Percentiles rank a stretch among this genome's conserved stretches.
These are phyloP conservation scores for Lanius collurio DNA, from an alignment of 2,113 vertebrate species.

Conservation along the genomic window DNA sequence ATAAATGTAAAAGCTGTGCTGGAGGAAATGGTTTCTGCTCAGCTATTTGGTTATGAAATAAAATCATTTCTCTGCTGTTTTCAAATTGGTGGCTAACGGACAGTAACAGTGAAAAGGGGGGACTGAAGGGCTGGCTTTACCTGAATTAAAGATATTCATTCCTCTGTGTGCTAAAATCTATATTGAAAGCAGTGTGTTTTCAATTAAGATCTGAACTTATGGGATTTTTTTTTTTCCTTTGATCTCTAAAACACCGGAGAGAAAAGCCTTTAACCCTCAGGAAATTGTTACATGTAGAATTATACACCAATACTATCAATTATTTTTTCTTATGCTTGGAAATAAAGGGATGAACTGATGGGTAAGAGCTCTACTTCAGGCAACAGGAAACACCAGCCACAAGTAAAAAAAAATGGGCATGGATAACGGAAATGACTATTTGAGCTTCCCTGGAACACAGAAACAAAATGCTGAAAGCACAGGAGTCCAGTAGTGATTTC, in stretches of 20 bases:
- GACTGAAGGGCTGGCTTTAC: constrained; percentile 4
- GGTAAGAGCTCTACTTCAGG: neutral
- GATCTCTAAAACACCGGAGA: neutral
- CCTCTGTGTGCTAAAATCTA: neutral
- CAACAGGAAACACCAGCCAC: neutral
- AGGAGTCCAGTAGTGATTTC: neutral
- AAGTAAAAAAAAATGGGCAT: neutral
- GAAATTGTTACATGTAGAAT: constrained; percentile 37
- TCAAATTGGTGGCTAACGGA: constrained; percentile 24
- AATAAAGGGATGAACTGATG: constrained; percentile 15
- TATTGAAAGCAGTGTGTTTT: constrained; percentile 42
- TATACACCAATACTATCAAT: constrained; percentile 5
- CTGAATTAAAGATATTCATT: constrained; percentile 39
- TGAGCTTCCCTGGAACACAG: neutral
- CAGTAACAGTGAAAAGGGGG: neutral
- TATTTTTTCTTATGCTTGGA: constrained; percentile 28
- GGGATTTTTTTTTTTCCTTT: neutral
- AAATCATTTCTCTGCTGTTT: constrained; percentile 31
- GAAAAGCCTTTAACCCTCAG: constrained; percentile 30
- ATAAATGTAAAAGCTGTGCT: constrained; percentile 43
- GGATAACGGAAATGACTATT: neutral
- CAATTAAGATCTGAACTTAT: constrained; percentile 22
- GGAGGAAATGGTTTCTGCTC: constrained; percentile 47
- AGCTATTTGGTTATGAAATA: constrained; percentile 59
- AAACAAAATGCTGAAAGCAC: neutral